phyloP scores from a whole-genome alignment of 2,888 invertebrate species.

The Luperina testacea region DNA sequence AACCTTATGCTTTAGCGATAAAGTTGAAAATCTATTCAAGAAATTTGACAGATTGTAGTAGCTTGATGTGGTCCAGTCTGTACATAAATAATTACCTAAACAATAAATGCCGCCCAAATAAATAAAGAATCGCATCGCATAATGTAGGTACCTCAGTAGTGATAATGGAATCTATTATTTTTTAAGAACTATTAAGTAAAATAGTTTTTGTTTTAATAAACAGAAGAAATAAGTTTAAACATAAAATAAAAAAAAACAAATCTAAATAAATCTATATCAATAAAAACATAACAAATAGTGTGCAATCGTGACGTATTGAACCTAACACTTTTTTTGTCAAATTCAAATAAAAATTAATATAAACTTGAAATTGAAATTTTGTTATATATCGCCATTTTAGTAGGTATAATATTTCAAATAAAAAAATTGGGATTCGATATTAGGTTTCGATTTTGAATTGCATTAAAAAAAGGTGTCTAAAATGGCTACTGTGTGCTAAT shows the following conservation, averaged over 20 bases:
- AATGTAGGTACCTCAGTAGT: not conserved
- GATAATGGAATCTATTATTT: not conserved
- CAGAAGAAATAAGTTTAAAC: not conserved
- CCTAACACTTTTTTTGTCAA: conserved; percentile 21
- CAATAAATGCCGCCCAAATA: not conserved
- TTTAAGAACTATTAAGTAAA: not conserved
- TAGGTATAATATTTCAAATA: not conserved
- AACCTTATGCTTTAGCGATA: no score
- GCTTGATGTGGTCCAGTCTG: no score
- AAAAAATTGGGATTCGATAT: not conserved
- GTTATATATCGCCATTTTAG: not conserved
- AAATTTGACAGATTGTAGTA: no score
- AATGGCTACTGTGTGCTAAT: conserved; percentile 24
- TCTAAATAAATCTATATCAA: not conserved
- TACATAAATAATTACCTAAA: no score
- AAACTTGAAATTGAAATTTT: not conserved
- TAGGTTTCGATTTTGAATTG: conserved; percentile 14
- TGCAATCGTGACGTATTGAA: conserved; percentile 19
- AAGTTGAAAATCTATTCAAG: no score
- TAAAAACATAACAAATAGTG: not conserved
- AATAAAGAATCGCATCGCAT: not conserved
- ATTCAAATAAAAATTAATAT: conserved; percentile 1
- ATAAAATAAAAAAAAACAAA: not conserved
- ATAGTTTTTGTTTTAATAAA: conserved; percentile 4
- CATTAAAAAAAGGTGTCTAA: conserved; percentile 1